Evolutionary conservation across 2,888 invertebrate species (phyloP).

Genomic region (Mesorhabditis belari): DNA sequence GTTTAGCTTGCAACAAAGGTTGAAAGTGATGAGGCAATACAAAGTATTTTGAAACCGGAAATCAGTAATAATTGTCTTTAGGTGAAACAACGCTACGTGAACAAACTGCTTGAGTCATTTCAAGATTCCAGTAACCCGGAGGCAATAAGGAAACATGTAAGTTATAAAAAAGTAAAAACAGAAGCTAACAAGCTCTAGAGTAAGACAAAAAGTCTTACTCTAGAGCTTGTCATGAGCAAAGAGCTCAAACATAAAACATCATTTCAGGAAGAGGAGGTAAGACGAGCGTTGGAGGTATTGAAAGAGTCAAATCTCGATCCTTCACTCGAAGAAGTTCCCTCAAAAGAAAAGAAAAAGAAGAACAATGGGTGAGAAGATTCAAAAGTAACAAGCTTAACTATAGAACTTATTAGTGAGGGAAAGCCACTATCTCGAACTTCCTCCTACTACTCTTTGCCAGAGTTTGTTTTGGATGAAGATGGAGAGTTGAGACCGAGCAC

Average conservation of each 20-base stretch:
- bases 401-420: too few relatives aligned
- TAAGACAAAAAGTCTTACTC: not conserved
- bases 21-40: slow-evolving; percentile 52
- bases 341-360: slow-evolving; percentile 1
- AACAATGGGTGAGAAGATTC: not conserved
- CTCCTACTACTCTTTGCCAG: slow-evolving; percentile 50
- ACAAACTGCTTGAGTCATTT: slow-evolving; percentile 47
- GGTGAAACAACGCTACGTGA: slow-evolving; percentile 42
- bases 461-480: slow-evolving; percentile 44
- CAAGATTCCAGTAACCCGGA: slow-evolving; percentile 35
- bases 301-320: not conserved
- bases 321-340: not conserved
- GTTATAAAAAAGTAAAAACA: not conserved
- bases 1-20: slow-evolving; percentile 50
- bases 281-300: slow-evolving; percentile 33
- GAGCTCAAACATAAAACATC: not conserved
- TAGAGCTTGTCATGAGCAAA: not conserved
- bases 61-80: not conserved
- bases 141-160: slow-evolving; percentile 30
- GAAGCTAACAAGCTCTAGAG: not conserved
- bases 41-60: slow-evolving; percentile 22
- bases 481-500: slow-evolving; percentile 21
- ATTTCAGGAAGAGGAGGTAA: slow-evolving; percentile 39
- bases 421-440: slow-evolving; percentile 32
- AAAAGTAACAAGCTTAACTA: not conserved